Evolutionary conservation across 2,888 invertebrate genomes (phyloP), one percentile per base, ranked within the genome.

Genomic region (Ennomos fuscantarius): DNA sequence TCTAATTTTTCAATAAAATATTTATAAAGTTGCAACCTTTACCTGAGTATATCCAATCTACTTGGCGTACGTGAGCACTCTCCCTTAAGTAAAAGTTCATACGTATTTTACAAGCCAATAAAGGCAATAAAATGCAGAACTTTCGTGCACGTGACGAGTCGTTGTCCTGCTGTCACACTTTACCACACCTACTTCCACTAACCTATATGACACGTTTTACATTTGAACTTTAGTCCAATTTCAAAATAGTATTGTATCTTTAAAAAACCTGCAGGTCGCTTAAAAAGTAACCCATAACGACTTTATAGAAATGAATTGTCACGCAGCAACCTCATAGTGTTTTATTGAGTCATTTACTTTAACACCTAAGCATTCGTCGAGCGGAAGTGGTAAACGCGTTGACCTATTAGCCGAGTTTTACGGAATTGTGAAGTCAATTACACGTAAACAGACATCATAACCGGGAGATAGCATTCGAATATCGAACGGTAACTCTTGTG

Each of bases 361-460:
- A 68, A 65, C 63, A 59, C 60, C 55, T 57, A 40, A 50, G 67
- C 63, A 68, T 66, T 57, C 52, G 46, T 42, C 39, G 52, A 59
- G 55, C 64, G 69, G 69, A 70, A 69, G 62, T 57, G 49, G 60
- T 55, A 59, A 64, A 50, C 60, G 49, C 43, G 73, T 68, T 72
- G 81, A 82, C 82, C 82, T 69, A 72, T 69, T 82, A 84, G 69
- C 80, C 80, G 79, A 82, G 74, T 77, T 79, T 70, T 68, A 69
- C 66, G 62, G 68, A 71, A 71, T 71, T 73, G 61, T 66, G 66
- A 64, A 76, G 72, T 74, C 79, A 79, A 83, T 82, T 81, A 79
- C 73, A 70, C 55, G 63, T 66, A 69, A 71, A 72, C 74, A 71
- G 65, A 66, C 65, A 66, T 69, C 69, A 73, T 57, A 59, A 52